A percentile compares a stretch with the other conserved stretches of the same genome.
phyloP scores from a whole-genome alignment of 2,888 invertebrate genomes.

The Prosopocoilus inquinatus region DNA sequence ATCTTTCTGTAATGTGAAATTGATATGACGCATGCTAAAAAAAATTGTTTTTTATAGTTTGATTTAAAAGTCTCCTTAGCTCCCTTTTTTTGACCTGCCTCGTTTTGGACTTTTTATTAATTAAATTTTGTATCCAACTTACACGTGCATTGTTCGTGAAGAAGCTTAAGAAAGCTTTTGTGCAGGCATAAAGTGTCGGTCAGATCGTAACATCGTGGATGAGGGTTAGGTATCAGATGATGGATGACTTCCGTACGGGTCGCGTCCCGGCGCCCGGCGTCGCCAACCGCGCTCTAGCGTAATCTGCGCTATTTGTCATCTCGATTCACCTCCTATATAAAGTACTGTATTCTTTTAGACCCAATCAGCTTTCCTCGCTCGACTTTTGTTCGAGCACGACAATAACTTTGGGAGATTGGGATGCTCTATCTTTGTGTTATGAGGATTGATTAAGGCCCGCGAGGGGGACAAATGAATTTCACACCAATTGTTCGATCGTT shows the following conservation, averaged over 20 bases:
- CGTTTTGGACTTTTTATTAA: constrained; percentile 3
- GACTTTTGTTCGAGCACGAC: constrained; percentile 47
- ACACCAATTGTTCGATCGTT: constrained; percentile 49
- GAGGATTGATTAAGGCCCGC: constrained; percentile 50
- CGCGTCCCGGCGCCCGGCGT: constrained; percentile 46
- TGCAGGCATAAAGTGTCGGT: constrained; percentile 24
- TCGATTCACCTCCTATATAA: constrained; percentile 49
- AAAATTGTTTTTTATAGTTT: constrained; percentile 38
- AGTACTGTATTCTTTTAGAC: constrained; percentile 48
- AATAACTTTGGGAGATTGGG: constrained; percentile 46
- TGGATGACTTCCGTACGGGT: constrained; percentile 41
- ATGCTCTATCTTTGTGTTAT: constrained; percentile 48
- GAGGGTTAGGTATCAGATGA: constrained; percentile 38
- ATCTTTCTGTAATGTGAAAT: constrained; percentile 49
- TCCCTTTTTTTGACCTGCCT: no score
- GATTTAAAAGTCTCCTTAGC: constrained; percentile 29
- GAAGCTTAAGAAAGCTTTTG: constrained; percentile 18
- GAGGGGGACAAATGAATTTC: constrained; percentile 49
- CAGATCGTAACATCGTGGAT: constrained; percentile 22
- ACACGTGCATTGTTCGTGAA: neutral
- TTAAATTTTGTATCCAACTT: no score
- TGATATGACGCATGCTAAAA: constrained; percentile 48
- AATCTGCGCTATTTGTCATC: constrained; percentile 51
- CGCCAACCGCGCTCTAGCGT: constrained; percentile 42
- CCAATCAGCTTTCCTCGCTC: constrained; percentile 46